Percentiles rank a stretch among this genome's conserved stretches.
Conservation (phyloP, 2,113 vertebrate genomes). For the Nannospalax galili region DNA sequence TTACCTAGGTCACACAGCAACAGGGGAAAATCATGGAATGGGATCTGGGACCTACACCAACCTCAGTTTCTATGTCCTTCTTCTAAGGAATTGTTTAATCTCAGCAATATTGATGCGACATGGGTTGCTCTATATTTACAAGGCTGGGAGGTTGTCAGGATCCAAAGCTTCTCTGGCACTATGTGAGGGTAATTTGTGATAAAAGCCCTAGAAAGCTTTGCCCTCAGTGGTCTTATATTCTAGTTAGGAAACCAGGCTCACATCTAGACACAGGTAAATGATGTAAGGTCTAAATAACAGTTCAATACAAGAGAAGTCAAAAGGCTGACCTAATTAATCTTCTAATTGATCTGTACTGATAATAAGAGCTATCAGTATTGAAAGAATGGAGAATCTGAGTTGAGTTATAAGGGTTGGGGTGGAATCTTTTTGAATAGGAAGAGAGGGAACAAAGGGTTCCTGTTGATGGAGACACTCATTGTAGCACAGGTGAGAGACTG, state of each 20-base stretch:
- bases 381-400: background rate
- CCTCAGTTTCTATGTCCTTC: background rate
- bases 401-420: background rate
- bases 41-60: background rate
- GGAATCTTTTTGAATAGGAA: background rate
- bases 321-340: constrained; percentile 54
- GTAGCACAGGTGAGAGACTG: background rate
- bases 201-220: background rate
- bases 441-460: background rate
- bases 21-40: background rate
- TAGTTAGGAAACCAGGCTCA: constrained; percentile 7
- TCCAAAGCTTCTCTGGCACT: background rate
- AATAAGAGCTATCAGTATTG: constrained; percentile 39
- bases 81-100: background rate
- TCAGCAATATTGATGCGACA: background rate
- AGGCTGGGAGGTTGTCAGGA: background rate
- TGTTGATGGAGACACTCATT: background rate
- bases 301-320: constrained; percentile 36
- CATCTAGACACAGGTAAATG: background rate
- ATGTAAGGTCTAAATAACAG: background rate
- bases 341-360: constrained; percentile 27
- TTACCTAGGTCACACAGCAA: background rate
- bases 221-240: constrained; percentile 47
- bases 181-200: background rate
- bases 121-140: background rate